Evolutionary conservation across 2,113 vertebrate genomes (phyloP).

Genomic region (Phrynosoma blainvillii): DNA sequence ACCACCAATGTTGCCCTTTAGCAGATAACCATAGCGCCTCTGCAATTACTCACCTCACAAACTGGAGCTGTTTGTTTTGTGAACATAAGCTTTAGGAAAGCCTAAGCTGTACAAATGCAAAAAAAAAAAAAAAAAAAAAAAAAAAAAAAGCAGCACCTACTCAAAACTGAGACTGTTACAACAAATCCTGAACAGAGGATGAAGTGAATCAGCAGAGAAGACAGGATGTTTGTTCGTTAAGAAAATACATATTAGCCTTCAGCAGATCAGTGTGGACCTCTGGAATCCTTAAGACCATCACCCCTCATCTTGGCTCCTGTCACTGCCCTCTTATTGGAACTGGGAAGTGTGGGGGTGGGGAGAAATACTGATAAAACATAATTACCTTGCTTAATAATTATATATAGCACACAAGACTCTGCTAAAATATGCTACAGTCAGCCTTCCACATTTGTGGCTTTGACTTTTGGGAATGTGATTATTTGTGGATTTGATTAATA

Average conservation of each 20-base stretch:
- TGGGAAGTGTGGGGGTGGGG: background rate
- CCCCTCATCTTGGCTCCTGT: background rate
- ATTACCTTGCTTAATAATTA: background rate
- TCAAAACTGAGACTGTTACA: background rate
- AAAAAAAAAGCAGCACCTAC: background rate
- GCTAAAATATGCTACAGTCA: background rate
- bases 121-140: no score
- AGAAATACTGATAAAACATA: background rate
- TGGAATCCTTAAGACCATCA: background rate
- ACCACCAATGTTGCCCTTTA: background rate
- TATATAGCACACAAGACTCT: background rate
- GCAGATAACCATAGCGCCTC: background rate
- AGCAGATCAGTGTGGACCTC: background rate
- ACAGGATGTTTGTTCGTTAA: background rate
- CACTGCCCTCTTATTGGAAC: background rate
- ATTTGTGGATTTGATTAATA: no score
- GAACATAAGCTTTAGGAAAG: background rate
- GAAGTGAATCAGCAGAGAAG: background rate
- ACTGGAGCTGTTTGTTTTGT: background rate
- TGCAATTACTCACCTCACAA: constrained; percentile 15
- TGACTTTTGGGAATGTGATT: no score
- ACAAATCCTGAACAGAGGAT: background rate
- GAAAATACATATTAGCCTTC: background rate
- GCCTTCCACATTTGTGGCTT: no score
- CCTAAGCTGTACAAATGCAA: background rate